Conservation (phyloP, 2,888 invertebrate genomes). For the Schrankia costaestrigalis region DNA sequence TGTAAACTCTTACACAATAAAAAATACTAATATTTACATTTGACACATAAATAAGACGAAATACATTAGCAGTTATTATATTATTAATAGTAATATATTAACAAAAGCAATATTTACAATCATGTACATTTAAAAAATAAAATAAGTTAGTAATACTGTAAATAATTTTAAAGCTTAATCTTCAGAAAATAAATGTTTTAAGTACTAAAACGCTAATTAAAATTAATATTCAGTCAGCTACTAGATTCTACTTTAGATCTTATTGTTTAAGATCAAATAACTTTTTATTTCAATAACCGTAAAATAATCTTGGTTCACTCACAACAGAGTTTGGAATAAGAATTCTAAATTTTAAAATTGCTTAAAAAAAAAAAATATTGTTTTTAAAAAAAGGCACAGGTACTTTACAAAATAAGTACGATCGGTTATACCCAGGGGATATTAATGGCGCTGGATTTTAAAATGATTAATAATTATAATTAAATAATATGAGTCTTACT, state of each 20-base stretch:
- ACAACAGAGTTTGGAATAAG: no score
- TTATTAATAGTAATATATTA: constrained; percentile 36
- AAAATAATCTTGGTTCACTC: no score
- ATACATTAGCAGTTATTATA: constrained; percentile 21
- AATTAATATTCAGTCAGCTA: constrained; percentile 59
- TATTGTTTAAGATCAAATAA: no score
- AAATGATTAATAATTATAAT: no score
- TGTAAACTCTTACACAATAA: constrained; percentile 37
- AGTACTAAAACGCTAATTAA: constrained; percentile 32
- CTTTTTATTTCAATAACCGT: no score
- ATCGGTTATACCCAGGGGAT: no score
- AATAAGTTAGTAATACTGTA: constrained; percentile 80
- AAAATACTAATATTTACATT: constrained; percentile 36
- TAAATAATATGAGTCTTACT: no score
- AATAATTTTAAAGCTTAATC: constrained; percentile 73
- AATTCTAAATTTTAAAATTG: no score
- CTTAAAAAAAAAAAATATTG: no score
- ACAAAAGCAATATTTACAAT: constrained; percentile 67
- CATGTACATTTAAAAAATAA: constrained; percentile 66
- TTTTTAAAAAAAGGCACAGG: no score
- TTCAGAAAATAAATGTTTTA: constrained; percentile 43
- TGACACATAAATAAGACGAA: constrained; percentile 32
- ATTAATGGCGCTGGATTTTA: no score
- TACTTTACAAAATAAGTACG: no score
- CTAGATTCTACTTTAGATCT: constrained; percentile 7